Conservation (phyloP, 2,113 vertebrate species). For the Dasyurus viverrinus region DNA sequence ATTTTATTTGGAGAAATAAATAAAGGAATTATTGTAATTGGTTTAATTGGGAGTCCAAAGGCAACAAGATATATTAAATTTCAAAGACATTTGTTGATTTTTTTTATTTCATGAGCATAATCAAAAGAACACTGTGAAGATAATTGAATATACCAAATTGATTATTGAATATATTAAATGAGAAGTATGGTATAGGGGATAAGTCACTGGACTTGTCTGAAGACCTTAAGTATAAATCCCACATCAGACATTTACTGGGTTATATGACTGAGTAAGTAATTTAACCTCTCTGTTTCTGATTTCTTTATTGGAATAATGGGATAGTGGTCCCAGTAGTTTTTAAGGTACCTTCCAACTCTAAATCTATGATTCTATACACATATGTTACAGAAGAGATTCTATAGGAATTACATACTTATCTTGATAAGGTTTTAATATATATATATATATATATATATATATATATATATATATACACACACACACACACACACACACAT, state of each 20-base stretch:
- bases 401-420: neutral
- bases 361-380: neutral
- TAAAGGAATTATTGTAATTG: neutral
- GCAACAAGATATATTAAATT: neutral
- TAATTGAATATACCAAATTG: neutral
- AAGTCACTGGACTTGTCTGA: neutral
- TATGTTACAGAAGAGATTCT: neutral
- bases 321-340: neutral
- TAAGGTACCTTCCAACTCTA: neutral
- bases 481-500: too few relatives aligned
- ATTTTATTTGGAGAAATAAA: neutral
- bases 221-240: neutral
- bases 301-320: neutral
- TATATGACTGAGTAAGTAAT: neutral
- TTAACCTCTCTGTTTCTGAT: neutral
- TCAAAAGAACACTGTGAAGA: neutral
- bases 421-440: neutral
- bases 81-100: neutral
- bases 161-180: neutral
- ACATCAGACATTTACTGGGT: neutral
- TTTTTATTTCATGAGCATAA: neutral
- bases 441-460: too few relatives aligned
- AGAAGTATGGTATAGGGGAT: neutral
- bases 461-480: neutral
- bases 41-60: neutral